Percentiles rank a stretch among this genome's conserved stretches.
These are phyloP conservation scores for Dynastes maya DNA, from an alignment of 2,888 invertebrate species.

Conservation along the genomic window DNA sequence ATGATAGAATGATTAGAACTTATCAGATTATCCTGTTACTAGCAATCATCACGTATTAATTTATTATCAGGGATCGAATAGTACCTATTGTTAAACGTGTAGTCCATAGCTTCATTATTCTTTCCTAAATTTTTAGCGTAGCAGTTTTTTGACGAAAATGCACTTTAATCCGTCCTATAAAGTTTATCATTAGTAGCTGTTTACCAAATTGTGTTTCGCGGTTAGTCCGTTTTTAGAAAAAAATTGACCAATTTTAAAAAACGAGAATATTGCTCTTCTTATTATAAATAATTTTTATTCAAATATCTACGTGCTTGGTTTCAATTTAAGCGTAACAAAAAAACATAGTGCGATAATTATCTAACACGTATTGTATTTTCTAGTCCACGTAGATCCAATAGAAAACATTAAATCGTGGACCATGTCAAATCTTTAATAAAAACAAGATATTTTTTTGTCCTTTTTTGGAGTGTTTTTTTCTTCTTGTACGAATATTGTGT, in stretches of 20 bases:
- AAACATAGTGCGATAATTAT: neutral
- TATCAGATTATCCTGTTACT: neutral
- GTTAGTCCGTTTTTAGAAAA: conserved; percentile 23
- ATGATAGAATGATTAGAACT: conserved; percentile 20
- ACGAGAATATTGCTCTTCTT: conserved; percentile 17
- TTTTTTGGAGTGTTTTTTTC: conserved; percentile 13
- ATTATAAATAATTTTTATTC: conserved; percentile 41
- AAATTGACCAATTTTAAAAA: conserved; percentile 42
- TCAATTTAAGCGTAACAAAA: conserved; percentile 10
- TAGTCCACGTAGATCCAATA: no score
- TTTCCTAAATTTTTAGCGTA: conserved; percentile 29
- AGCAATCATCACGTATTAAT: conserved; percentile 40
- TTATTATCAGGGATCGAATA: conserved; percentile 50
- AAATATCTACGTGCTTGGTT: conserved; percentile 10
- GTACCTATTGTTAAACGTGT: conserved; percentile 35
- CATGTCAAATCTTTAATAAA: neutral
- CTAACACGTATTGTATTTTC: neutral
- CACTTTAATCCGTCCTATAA: conserved; percentile 49
- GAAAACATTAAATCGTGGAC: no score
- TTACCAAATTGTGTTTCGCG: conserved; percentile 26
- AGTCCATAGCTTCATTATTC: conserved; percentile 30
- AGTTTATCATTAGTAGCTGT: conserved; percentile 34
- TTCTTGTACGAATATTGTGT: neutral
- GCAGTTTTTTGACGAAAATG: conserved; percentile 26
- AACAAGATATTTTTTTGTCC: neutral